phyloP scores from a whole-genome alignment of 2,888 invertebrate species.

The Orgyia antiqua region DNA sequence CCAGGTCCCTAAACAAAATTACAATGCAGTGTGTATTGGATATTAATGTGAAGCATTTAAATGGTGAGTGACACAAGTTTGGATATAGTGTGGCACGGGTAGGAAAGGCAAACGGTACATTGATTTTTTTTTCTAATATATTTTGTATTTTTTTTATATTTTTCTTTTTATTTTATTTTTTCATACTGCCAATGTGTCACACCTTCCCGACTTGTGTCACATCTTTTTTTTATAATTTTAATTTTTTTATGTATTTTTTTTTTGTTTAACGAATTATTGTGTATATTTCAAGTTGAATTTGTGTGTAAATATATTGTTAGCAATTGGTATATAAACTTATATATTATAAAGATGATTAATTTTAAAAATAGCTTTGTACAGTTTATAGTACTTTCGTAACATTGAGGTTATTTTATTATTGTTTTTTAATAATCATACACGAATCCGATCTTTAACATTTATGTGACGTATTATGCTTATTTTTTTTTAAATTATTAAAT shows the following conservation, averaged over 20 bases:
- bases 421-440: too few species aligned
- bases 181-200: constrained; percentile 60
- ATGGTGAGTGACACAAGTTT: constrained; percentile 78
- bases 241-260: too few species aligned
- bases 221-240: constrained; percentile 33
- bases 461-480: not conserved
- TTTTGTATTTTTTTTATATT: constrained; percentile 16
- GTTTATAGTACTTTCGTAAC: too few species aligned
- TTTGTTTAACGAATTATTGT: too few species aligned
- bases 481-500: not conserved
- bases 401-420: too few species aligned
- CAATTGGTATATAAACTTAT: too few species aligned
- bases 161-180: constrained; percentile 18
- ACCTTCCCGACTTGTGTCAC: constrained; percentile 79
- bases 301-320: too few species aligned
- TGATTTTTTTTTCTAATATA: constrained; percentile 9
- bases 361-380: too few species aligned
- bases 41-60: too few species aligned
- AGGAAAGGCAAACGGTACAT: constrained; percentile 55
- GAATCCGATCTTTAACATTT: too few species aligned
- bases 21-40: constrained; percentile 28
- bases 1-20: constrained; percentile 6
- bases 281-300: too few species aligned
- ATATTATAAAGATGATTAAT: too few species aligned
- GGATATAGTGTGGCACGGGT: constrained; percentile 76